Evolutionary conservation across 2,888 invertebrate species (phyloP).

Genomic region (Drosophila bunnanda): DNA sequence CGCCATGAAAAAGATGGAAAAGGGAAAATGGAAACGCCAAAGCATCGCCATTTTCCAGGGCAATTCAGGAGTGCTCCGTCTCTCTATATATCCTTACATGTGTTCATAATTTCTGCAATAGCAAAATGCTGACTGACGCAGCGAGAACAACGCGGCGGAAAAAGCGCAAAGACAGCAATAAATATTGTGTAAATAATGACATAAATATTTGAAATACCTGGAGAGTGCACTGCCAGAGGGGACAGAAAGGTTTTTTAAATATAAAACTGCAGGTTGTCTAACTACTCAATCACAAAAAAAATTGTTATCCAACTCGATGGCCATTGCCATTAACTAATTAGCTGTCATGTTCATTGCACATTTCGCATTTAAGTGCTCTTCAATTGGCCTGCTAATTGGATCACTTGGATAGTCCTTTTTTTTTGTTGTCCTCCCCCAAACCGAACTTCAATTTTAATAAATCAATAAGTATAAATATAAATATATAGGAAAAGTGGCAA

Average conservation of each 20-base stretch:
- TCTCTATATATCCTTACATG: conserved; percentile 24
- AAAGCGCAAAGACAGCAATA: conserved; percentile 40
- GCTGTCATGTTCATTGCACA: conserved; percentile 39
- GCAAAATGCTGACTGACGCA: conserved; percentile 30
- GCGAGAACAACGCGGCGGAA: conserved; percentile 22
- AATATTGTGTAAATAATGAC: conserved; percentile 55
- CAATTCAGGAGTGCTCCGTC: conserved; percentile 46
- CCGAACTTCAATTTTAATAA: conserved; percentile 4
- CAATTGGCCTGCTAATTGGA: conserved; percentile 50
- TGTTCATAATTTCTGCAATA: conserved; percentile 55
- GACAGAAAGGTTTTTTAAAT: not conserved
- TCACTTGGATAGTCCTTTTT: conserved; percentile 23
- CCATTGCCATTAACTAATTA: conserved; percentile 55
- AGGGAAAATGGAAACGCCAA: conserved; percentile 51
- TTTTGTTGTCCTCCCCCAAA: not conserved
- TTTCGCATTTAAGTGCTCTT: conserved; percentile 40
- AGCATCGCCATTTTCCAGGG: conserved; percentile 56
- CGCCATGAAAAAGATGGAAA: conserved; percentile 26
- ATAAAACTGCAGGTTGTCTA: not conserved
- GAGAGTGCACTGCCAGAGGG: not conserved
- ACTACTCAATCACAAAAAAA: not conserved
- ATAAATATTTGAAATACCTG: conserved; percentile 52
- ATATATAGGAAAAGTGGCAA: not conserved
- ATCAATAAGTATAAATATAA: conserved; percentile 12
- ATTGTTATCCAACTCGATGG: not conserved